Conservation (phyloP, 2,888 invertebrate genomes). For the Coenonympha glycerion region DNA sequence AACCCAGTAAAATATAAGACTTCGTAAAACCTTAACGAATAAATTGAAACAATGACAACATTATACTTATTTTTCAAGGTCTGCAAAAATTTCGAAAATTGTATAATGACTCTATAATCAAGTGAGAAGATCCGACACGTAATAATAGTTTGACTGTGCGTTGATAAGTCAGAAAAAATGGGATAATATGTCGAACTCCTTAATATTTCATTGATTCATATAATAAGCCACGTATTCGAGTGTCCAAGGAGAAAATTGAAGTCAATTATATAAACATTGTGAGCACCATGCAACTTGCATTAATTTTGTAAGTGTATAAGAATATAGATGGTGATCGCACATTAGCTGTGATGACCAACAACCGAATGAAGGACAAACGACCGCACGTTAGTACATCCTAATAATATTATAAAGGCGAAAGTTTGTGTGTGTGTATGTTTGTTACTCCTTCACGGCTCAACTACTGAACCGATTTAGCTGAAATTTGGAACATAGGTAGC, state of each 20-base stretch:
- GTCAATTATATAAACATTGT: background rate
- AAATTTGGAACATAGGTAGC: too few relatives aligned
- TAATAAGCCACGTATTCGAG: slow-evolving; percentile 4
- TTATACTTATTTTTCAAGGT: too few relatives aligned
- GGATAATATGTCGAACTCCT: background rate
- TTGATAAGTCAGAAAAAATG: background rate
- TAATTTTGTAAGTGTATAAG: background rate
- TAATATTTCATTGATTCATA: too few relatives aligned
- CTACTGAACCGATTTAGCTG: too few relatives aligned
- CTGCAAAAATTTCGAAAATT: background rate
- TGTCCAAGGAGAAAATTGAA: background rate
- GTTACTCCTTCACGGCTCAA: too few relatives aligned
- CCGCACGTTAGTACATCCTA: too few relatives aligned
- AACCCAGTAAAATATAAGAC: too few relatives aligned
- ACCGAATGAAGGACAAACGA: background rate
- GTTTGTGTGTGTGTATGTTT: too few relatives aligned
- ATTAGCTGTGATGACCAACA: too few relatives aligned
- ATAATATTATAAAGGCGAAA: too few relatives aligned
- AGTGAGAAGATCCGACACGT: background rate
- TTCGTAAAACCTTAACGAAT: too few relatives aligned
- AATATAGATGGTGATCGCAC: background rate
- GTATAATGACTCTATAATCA: background rate
- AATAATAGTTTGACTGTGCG: background rate
- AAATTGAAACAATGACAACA: too few relatives aligned
- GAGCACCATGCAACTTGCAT: background rate